Conservation (phyloP, 2,113 vertebrate genomes). For the Xiphophorus hellerii region DNA sequence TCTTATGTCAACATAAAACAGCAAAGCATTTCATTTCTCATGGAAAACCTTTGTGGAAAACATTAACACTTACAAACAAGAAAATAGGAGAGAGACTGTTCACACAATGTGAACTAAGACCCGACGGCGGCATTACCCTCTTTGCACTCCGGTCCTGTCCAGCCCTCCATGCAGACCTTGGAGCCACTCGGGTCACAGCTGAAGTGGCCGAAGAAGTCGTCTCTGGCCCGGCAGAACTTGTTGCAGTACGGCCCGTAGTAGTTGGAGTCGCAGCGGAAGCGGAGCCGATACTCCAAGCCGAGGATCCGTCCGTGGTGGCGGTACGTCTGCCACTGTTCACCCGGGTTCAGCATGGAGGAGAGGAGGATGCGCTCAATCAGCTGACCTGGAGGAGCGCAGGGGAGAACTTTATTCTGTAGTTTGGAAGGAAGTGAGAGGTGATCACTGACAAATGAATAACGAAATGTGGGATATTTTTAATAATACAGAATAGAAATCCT, state of each 20-base stretch:
- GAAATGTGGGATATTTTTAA: too few relatives aligned
- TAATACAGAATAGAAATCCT: too few relatives aligned
- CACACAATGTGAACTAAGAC: neutral
- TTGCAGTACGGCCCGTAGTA: slow-evolving; percentile 83
- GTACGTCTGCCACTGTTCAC: slow-evolving; percentile 81
- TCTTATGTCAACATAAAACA: neutral
- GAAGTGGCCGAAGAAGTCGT: slow-evolving; percentile 85
- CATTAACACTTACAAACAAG: slow-evolving; percentile 4
- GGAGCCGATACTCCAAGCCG: slow-evolving; percentile 82
- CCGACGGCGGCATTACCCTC: slow-evolving; percentile 61
- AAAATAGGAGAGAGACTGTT: neutral
- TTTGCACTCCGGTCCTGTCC: slow-evolving; percentile 74
- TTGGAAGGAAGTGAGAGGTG: too few relatives aligned
- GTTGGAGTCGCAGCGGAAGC: slow-evolving; percentile 81
- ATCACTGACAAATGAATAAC: too few relatives aligned
- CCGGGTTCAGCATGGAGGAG: slow-evolving; percentile 84
- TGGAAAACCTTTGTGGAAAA: slow-evolving; percentile 6
- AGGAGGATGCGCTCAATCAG: slow-evolving; percentile 82
- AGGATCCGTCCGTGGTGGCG: slow-evolving; percentile 79
- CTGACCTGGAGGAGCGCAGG: slow-evolving; percentile 69
- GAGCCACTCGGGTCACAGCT: slow-evolving; percentile 82
- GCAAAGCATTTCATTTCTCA: slow-evolving; percentile 14
- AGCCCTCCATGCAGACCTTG: slow-evolving; percentile 86
- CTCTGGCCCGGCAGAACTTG: slow-evolving; percentile 78
- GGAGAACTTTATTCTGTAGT: neutral